Evolutionary conservation across 2,888 invertebrate species (phyloP).

Genomic region (Resseliella maxima): DNA sequence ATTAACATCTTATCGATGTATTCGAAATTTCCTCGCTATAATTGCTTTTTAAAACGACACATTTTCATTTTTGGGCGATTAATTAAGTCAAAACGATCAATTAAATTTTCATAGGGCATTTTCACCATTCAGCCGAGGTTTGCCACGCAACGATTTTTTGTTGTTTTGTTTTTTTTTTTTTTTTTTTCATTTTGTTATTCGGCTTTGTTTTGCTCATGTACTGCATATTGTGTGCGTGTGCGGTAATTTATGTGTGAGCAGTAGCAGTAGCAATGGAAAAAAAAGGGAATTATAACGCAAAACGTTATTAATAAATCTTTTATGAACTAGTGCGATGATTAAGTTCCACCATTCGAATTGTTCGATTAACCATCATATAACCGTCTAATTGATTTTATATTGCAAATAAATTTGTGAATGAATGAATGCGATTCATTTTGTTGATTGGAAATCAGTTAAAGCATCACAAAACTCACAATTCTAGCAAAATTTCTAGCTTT

Average conservation of each 20-base stretch:
- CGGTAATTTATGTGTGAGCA: background rate
- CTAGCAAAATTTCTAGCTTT: background rate
- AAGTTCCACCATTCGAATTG: background rate
- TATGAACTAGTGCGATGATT: constrained; percentile 22
- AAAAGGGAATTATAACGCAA: background rate
- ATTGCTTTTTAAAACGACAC: background rate
- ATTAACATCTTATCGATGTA: constrained; percentile 22
- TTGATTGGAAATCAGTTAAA: background rate
- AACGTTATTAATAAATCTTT: constrained; percentile 2
- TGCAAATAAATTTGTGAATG: background rate
- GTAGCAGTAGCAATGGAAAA: background rate
- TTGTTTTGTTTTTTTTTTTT: no score
- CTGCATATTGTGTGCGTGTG: no score
- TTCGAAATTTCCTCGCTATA: background rate
- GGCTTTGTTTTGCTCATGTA: no score
- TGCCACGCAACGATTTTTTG: background rate
- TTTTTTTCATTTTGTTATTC: no score
- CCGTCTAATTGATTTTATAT: background rate
- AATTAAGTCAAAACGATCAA: constrained; percentile 22
- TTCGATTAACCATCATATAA: background rate
- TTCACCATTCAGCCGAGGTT: background rate
- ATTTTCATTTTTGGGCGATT: constrained; percentile 23
- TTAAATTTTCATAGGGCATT: background rate
- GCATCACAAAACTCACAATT: background rate
- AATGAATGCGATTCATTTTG: background rate